Evolutionary conservation across 2,113 vertebrate species (phyloP), one percentile per base, ranked within the genome.

Genomic region (Fukomys damarensis): DNA sequence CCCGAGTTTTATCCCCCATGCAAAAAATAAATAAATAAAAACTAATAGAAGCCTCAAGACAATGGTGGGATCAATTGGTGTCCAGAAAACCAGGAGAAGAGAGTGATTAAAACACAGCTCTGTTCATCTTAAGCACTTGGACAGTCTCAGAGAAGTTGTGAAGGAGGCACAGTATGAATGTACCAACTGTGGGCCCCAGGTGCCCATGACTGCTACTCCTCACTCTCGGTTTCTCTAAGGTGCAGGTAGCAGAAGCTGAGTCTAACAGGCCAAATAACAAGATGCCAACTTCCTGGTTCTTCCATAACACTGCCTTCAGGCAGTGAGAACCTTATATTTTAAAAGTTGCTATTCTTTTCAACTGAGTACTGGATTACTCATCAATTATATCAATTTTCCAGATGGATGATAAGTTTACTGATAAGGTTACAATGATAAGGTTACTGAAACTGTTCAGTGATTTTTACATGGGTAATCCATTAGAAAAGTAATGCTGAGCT

Each of bases 291-390:
- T 79, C 59, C 65, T 20, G 13, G 10, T 4, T 72, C 1, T 28
- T 61, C 32, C 16, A 32, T 1, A 7, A 56, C 14, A 72, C 54
- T 58, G 20, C 68, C 14, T 95, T 65, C 63, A n/a, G n/a, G 58
- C 66, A 63, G 28, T 13, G 20, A 89, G 19, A 32, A 65, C 16
- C 81, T 96, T 41, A 58, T 43, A 10, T 52, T 96, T 93, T 80
- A 65, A 92, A 94, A 58, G 63, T 20, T 35, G 56, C 17, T 41
- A 0, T 83, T 61, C 35, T 70, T 86, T 86, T 80, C 41, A n/a
- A 11, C 35, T n/a, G 4, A 82, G 8, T 74, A 41, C n/a, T n/a
- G n/a, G n/a, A n/a, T n/a, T n/a, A n/a, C n/a, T n/a, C n/a, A n/a
- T n/a, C n/a, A n/a, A n/a, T n/a, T 61, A 7, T 28, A 32, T 80